Conservation (phyloP, 2,797 vertebrate genomes). For the Peromyscus aztecus region DNA sequence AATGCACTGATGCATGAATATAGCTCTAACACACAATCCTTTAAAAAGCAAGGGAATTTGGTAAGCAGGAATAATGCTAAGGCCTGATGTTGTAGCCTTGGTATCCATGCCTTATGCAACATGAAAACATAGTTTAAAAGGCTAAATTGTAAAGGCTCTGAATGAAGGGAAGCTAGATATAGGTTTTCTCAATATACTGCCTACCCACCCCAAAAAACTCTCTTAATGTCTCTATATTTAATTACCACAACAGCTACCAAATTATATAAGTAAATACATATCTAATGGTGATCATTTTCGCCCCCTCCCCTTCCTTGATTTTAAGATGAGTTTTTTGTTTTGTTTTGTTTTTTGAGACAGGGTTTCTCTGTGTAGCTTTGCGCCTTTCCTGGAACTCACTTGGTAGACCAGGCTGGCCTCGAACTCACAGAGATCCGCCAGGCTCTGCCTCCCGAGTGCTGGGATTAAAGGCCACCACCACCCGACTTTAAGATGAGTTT, state of each 20-base stretch:
- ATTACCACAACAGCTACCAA: background rate
- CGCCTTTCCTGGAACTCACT: too few relatives aligned
- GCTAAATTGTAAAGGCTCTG: background rate
- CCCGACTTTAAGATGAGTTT: constrained; percentile 36
- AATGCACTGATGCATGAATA: background rate
- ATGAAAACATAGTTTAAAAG: background rate
- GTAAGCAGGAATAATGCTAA: background rate
- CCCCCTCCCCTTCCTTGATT: background rate
- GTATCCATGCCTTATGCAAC: background rate
- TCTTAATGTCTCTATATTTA: constrained; percentile 6
- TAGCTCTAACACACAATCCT: background rate
- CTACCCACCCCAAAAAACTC: background rate
- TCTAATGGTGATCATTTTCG: background rate
- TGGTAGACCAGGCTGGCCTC: too few relatives aligned
- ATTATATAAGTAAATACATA: background rate
- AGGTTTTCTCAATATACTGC: background rate
- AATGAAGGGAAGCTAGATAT: background rate
- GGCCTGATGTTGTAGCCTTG: background rate
- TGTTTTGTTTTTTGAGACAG: too few relatives aligned
- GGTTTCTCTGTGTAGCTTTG: too few relatives aligned
- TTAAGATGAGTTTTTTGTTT: constrained; percentile 44
- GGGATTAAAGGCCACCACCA: too few relatives aligned
- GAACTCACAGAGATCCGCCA: too few relatives aligned
- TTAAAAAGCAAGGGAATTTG: background rate
- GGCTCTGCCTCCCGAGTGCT: too few relatives aligned